phyloP scores from a whole-genome alignment of 2,888 invertebrate species.

The Sycophila texana region DNA sequence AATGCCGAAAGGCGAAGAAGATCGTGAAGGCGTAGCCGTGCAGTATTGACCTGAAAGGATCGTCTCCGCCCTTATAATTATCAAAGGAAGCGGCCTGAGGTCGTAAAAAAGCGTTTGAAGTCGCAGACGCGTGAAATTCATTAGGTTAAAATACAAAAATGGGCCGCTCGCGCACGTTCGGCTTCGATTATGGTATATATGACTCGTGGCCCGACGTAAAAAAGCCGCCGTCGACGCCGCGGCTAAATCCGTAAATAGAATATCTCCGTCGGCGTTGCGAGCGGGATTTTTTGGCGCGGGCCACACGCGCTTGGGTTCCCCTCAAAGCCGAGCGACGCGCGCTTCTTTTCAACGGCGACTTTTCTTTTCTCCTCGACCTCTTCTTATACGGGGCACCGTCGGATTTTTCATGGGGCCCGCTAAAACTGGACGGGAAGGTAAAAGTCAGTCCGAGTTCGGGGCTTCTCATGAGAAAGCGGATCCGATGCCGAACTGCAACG shows the following conservation, averaged over 20 bases:
- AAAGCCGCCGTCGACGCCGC: constrained; percentile 17
- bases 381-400: too few species aligned
- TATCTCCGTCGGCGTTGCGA: not conserved
- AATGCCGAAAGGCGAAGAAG: not conserved
- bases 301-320: not conserved
- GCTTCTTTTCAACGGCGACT: not conserved
- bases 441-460: not conserved
- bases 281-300: constrained; percentile 34
- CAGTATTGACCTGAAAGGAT: not conserved
- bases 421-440: not conserved
- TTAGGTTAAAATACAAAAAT: constrained; percentile 44
- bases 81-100: constrained; percentile 24
- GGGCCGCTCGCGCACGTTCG: constrained; percentile 26
- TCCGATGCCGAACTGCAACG: not conserved
- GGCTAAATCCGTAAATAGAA: constrained; percentile 49
- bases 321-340: not conserved
- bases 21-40: not conserved
- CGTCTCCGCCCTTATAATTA: constrained; percentile 48
- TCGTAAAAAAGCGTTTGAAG: constrained; percentile 49
- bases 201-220: constrained; percentile 40
- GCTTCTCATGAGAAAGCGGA: constrained; percentile 12
- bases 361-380: not conserved
- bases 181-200: constrained; percentile 43
- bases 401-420: not conserved
- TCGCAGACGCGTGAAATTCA: constrained; percentile 55